Conservation (phyloP, 2,888 invertebrate species). For the Perdita meconis region DNA sequence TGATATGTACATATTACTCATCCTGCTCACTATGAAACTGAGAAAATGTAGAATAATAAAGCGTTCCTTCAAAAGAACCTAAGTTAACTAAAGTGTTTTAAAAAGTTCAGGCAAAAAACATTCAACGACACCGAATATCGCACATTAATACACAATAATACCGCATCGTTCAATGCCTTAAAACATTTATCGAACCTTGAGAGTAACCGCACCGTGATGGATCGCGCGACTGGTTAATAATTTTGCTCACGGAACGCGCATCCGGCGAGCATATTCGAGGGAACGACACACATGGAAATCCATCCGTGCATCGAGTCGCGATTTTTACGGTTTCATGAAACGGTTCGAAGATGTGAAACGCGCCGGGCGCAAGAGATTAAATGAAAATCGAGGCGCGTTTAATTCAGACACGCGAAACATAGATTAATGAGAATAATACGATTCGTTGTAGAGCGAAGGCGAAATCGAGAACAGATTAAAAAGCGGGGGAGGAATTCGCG, state of each 20-base stretch:
- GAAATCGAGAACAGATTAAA: slow-evolving; percentile 39
- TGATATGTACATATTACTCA: no score
- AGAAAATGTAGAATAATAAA: no score
- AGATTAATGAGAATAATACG: slow-evolving; percentile 49
- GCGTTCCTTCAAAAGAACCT: no score
- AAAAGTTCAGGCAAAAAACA: background rate
- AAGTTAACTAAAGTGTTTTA: no score
- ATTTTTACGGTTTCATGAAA: slow-evolving; percentile 38
- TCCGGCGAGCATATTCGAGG: slow-evolving; percentile 42
- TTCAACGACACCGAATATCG: background rate
- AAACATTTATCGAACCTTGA: slow-evolving; percentile 47
- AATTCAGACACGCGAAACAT: slow-evolving; percentile 44
- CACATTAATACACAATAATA: no score
- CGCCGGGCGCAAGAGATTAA: slow-evolving; percentile 27
- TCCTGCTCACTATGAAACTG: no score
- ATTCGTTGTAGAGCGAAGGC: slow-evolving; percentile 10
- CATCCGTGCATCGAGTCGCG: slow-evolving; percentile 33
- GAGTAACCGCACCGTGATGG: slow-evolving; percentile 57
- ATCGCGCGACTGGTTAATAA: slow-evolving; percentile 54
- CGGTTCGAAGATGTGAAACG: slow-evolving; percentile 31
- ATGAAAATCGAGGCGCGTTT: slow-evolving; percentile 16
- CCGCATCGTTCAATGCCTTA: no score
- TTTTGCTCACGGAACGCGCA: slow-evolving; percentile 62
- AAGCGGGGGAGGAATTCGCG: background rate
- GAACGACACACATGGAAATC: slow-evolving; percentile 31